Evolutionary conservation across 2,797 vertebrate species (phyloP).

Genomic region (Coregonus suidteri): DNA sequence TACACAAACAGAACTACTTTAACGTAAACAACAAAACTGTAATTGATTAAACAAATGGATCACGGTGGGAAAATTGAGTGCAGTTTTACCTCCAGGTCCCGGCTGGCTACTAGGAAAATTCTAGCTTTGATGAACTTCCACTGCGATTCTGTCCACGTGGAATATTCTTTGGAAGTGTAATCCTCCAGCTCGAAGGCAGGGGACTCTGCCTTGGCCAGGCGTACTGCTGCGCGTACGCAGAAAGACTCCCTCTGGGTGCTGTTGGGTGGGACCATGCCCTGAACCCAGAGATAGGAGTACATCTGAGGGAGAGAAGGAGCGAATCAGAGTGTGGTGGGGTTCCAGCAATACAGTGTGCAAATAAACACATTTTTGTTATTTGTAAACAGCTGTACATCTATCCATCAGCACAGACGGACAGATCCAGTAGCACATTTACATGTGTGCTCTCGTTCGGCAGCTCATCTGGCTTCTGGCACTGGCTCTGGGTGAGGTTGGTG

Average conservation of each 20-base stretch:
- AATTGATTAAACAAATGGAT: neutral
- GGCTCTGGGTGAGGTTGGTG: constrained; percentile 77
- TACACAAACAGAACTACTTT: neutral
- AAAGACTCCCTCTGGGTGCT: constrained; percentile 65
- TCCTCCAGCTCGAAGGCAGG: constrained; percentile 87
- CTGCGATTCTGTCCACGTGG: constrained; percentile 93
- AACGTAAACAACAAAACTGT: neutral
- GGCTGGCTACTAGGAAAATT: constrained; percentile 92
- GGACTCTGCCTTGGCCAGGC: constrained; percentile 76
- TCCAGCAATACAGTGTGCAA: neutral
- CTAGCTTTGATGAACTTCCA: constrained; percentile 89
- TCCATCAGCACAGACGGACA: neutral
- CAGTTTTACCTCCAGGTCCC: constrained; percentile 84
- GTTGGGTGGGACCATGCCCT: constrained; percentile 77
- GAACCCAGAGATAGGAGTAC: constrained; percentile 84
- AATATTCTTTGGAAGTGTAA: constrained; percentile 83
- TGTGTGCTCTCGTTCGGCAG: constrained; percentile 74
- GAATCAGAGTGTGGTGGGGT: neutral
- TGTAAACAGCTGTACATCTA: neutral
- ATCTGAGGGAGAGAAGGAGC: constrained; percentile 65
- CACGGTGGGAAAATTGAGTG: no score
- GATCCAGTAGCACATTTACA: constrained; percentile 52
- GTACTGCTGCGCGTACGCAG: constrained; percentile 81
- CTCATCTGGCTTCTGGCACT: constrained; percentile 80
- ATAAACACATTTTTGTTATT: neutral